Evolutionary conservation across 2,113 vertebrate genomes (phyloP), one percentile per base, ranked within the genome.

Genomic region (Cisticola juncidis): DNA sequence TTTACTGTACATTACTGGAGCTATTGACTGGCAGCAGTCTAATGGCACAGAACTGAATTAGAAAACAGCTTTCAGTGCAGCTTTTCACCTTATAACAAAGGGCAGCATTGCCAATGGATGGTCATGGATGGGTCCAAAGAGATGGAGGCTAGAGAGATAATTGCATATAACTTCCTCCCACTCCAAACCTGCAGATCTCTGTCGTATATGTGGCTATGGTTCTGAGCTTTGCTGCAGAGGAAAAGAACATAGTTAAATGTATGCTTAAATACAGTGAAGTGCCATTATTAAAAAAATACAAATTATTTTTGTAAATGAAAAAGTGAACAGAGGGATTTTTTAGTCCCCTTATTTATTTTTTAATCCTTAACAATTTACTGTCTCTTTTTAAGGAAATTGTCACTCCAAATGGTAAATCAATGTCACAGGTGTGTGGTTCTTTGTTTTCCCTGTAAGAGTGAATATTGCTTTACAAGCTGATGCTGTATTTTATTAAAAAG

Each of bases 401-500:
- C 78, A 90, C 26, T 48, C 22, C 36, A 86, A 71, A 93, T 94
- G 19, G n/a, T 91, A 65, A 95, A 87, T 82, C 78, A 94, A 51
- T 77, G 78, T 79, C 65, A 92, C 57, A 94, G 29, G 47, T 84
- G 56, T 9, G 31, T 36, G 40, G 11, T 66, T 89, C n/a, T 62
- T 89, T 81, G 12, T 78, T 87, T 70, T 56, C 62, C 40, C 40
- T 36, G 31, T 44, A 94, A 82, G 10, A 90, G 36, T 81, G 77
- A 40, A 86, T 88, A 47, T 26, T 91, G 57, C 21, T 82, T 94
- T 96, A 92, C 51, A 62, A 79, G 61, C 12, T 84, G 44, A 86
- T 83, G 51, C 20, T 95, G 81, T 82, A 86, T 92, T 94, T 90
- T 92, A 79, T 95, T 86, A 88, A 95, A 90, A 83, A 92, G 29